A percentile compares a stretch with the other conserved stretches of the same genome.
These are phyloP conservation scores for Tinamus major DNA, from an alignment of 2,797 vertebrate genomes.

Conservation along the genomic window DNA sequence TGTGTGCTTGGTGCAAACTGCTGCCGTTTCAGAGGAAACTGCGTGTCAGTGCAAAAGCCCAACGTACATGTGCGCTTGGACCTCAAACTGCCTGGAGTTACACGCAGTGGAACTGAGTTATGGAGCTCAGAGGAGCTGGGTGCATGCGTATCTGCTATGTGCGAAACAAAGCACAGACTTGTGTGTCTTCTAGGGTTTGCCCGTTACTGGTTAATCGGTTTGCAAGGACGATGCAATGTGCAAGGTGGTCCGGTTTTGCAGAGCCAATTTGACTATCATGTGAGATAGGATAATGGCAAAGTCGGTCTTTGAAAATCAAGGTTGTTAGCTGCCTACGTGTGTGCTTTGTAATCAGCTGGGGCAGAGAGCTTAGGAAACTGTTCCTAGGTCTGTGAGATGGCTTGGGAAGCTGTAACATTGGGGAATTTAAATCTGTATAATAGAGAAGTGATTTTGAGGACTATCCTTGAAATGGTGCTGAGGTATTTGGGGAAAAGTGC, in stretches of 20 bases:
- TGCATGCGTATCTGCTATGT: neutral
- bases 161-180: neutral
- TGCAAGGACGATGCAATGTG: neutral
- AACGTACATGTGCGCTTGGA: rapidly evolving
- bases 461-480: neutral
- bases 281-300: neutral
- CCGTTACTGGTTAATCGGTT: neutral
- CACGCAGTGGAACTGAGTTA: too few species aligned
- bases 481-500: neutral
- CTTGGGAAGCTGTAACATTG: neutral
- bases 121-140: neutral
- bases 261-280: rapidly evolving
- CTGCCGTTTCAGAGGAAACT: neutral
- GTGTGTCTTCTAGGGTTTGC: neutral
- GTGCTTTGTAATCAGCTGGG: neutral
- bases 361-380: neutral
- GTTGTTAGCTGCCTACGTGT: neutral
- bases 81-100: neutral
- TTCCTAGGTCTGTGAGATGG: neutral
- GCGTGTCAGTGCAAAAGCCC: rapidly evolving
- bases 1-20: neutral
- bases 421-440: neutral
- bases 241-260: neutral
- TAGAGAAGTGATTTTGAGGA: neutral
- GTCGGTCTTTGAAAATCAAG: neutral